Evolutionary conservation across 2,113 vertebrate genomes (phyloP).

Genomic region (Notothenia coriiceps): DNA sequence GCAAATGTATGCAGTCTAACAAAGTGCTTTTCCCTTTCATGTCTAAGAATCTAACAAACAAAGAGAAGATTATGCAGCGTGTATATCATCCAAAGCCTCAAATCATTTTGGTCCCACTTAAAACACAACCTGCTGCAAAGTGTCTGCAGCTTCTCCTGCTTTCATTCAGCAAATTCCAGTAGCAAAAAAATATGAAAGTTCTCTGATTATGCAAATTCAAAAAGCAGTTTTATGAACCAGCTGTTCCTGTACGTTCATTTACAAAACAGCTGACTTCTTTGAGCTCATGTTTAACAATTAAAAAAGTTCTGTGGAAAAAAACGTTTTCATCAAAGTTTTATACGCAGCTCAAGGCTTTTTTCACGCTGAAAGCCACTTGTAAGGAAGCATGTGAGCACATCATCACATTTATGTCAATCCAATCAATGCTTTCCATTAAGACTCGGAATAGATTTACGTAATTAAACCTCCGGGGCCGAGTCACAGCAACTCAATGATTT

Average conservation of each 20-base stretch:
- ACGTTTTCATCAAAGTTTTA: not conserved
- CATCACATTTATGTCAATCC: slow-evolving; percentile 54
- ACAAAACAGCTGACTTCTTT: not conserved
- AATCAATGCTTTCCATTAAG: slow-evolving; percentile 73
- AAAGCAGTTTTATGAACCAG: not conserved
- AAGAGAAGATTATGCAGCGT: slow-evolving; percentile 31
- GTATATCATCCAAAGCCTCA: slow-evolving; percentile 28
- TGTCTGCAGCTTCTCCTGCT: slow-evolving; percentile 8
- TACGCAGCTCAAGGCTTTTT: not conserved
- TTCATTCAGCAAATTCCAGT: not conserved
- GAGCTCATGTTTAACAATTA: not conserved
- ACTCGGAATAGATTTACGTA: slow-evolving; percentile 65
- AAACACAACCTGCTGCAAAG: slow-evolving; percentile 28
- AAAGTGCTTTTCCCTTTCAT: slow-evolving; percentile 43
- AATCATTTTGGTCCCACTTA: slow-evolving; percentile 6
- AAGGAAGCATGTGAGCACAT: slow-evolving; percentile 18
- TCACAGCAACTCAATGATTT: slow-evolving; percentile 49
- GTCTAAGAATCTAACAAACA: slow-evolving; percentile 26
- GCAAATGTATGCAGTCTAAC: slow-evolving; percentile 23
- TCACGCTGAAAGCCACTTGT: slow-evolving; percentile 34
- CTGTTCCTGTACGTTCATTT: not conserved
- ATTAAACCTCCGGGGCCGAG: slow-evolving; percentile 58
- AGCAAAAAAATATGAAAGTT: not conserved
- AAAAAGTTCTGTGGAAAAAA: not conserved
- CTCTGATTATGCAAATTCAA: not conserved